Conservation (phyloP, 1,140 invertebrate species). For the Lordiphosa collinella region DNA sequence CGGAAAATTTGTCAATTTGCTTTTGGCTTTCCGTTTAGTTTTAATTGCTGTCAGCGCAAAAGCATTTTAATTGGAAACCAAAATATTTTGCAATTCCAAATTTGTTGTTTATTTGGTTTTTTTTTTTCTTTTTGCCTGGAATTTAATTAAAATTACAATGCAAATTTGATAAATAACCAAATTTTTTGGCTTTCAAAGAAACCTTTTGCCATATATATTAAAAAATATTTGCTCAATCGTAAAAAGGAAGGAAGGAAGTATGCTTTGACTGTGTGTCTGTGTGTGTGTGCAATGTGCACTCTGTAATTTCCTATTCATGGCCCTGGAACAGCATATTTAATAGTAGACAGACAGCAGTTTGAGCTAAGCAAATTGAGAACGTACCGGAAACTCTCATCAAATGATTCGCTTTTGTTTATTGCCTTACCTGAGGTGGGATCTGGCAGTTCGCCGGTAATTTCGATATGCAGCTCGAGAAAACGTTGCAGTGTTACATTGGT, state of each 20-base stretch:
- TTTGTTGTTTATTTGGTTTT: conserved; percentile 1
- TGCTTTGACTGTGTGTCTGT: conserved; percentile 2
- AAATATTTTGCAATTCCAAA: conserved; percentile 47
- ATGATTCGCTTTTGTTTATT: conserved; percentile 11
- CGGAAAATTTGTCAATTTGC: conserved; percentile 52
- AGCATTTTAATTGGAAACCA: conserved; percentile 67
- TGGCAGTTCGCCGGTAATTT: conserved; percentile 94
- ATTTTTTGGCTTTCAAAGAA: conserved; percentile 10
- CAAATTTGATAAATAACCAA: conserved; percentile 52
- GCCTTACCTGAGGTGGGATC: conserved; percentile 88
- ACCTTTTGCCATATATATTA: conserved; percentile 1
- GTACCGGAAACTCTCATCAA: neutral
- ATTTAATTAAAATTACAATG: conserved; percentile 66
- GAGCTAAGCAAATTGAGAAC: conserved; percentile 12
- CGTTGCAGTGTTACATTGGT: conserved; percentile 97
- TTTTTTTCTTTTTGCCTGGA: conserved; percentile 18
- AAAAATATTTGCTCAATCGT: conserved; percentile 22
- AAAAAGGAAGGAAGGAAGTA: neutral
- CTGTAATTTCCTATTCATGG: conserved; percentile 4
- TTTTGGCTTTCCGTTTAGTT: conserved; percentile 57
- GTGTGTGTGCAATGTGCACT: conserved; percentile 16
- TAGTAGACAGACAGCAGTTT: conserved; percentile 9
- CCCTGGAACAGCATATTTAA: conserved; percentile 13
- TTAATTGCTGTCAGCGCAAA: conserved; percentile 58
- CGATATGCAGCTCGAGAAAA: conserved; percentile 96